These are phyloP conservation scores for Drosophila peninsularis DNA, from an alignment of 2,888 invertebrate genomes.

Conservation along the genomic window DNA sequence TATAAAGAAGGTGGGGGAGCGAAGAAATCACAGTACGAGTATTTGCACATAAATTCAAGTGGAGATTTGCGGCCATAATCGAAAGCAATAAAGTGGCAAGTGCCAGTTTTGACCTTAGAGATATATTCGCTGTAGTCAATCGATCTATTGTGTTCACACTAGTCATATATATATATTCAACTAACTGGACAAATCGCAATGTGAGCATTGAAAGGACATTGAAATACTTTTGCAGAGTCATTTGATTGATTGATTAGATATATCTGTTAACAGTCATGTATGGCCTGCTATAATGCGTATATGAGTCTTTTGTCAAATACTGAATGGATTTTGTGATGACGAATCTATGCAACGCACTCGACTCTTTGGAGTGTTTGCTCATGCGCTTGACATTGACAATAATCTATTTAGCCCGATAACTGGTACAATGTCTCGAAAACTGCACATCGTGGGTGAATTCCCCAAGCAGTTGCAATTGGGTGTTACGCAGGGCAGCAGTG, in stretches of 20 bases:
- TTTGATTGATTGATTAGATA: conserved; percentile 68
- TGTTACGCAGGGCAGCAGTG: conserved; percentile 39
- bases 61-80: conserved; percentile 64
- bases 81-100: conserved; percentile 59
- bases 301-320: conserved; percentile 28
- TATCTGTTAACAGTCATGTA: conserved; percentile 34
- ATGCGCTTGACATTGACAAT: conserved; percentile 57
- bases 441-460: conserved; percentile 11
- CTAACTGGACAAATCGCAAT: conserved; percentile 61
- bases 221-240: conserved; percentile 70
- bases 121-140: conserved; percentile 10
- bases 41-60: conserved; percentile 66
- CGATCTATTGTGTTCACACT: conserved; percentile 31
- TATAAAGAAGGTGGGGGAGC: conserved; percentile 18
- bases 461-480: conserved; percentile 51
- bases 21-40: conserved; percentile 54
- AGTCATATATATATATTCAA: conserved; percentile 1
- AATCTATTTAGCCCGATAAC: conserved; percentile 42
- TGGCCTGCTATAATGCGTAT: not conserved
- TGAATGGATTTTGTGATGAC: conserved; percentile 53
- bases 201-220: conserved; percentile 65
- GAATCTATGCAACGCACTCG: conserved; percentile 42
- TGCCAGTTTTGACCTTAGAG: conserved; percentile 66
- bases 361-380: conserved; percentile 27
- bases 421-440: conserved; percentile 65